Conservation (phyloP, 2,888 invertebrate species). For the Heliconius ethilla region DNA sequence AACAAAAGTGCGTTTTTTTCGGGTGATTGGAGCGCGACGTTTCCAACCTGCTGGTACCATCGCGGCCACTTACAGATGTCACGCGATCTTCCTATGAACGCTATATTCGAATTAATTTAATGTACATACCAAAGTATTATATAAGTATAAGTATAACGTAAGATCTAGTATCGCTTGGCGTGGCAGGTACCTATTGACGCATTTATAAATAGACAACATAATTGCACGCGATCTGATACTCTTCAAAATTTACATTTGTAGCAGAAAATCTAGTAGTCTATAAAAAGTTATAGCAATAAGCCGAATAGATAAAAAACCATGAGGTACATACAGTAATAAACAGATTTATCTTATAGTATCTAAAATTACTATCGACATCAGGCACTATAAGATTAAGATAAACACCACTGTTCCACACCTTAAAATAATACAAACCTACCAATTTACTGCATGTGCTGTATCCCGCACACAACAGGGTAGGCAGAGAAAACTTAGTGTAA, state of each 20-base stretch:
- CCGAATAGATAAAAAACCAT: neutral
- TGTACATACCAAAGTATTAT: constrained; percentile 28
- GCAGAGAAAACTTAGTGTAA: no score
- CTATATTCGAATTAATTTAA: constrained; percentile 32
- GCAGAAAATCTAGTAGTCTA: neutral
- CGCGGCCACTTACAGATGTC: constrained; percentile 52
- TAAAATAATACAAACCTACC: neutral
- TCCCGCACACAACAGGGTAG: no score
- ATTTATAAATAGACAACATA: constrained; percentile 39
- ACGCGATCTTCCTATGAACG: constrained; percentile 46
- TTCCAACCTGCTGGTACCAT: constrained; percentile 60
- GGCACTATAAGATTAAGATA: constrained; percentile 26
- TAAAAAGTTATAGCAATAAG: neutral
- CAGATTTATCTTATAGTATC: constrained; percentile 29
- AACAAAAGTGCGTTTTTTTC: constrained; percentile 60
- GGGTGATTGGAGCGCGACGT: constrained; percentile 56
- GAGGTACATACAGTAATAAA: constrained; percentile 10
- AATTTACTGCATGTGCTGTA: no score
- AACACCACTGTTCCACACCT: neutral
- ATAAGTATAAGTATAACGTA: constrained; percentile 32
- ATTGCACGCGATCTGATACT: constrained; percentile 38
- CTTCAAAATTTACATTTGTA: constrained; percentile 29
- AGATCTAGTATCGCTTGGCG: constrained; percentile 39
- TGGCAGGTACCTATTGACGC: constrained; percentile 33
- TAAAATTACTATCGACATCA: constrained; percentile 29